Conservation (phyloP, 1,140 invertebrate species). For the Diorhabda carinulata region DNA sequence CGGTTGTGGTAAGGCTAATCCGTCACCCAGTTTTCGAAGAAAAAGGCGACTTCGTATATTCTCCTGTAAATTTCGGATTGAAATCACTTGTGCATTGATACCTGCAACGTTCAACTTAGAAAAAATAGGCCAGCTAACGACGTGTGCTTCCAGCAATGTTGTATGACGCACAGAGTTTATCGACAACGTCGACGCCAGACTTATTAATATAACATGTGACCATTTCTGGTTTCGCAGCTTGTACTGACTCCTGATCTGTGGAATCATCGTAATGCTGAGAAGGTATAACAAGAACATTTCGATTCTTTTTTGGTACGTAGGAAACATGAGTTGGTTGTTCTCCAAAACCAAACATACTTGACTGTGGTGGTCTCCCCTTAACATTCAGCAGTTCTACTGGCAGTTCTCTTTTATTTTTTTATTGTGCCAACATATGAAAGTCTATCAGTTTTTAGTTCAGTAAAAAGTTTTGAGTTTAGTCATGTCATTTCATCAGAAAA, state of each 20-base stretch:
- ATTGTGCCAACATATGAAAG: too few species aligned
- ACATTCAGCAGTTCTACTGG: not conserved
- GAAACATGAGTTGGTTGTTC: not conserved
- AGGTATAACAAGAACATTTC: conserved; percentile 11
- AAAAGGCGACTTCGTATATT: not conserved
- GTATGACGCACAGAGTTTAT: too few species aligned
- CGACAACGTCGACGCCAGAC: too few species aligned
- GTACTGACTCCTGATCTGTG: not conserved
- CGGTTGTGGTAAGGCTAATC: not conserved
- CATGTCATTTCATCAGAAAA: not conserved
- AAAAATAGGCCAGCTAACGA: not conserved
- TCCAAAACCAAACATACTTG: not conserved
- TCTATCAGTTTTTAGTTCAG: not conserved
- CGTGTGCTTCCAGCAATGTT: not conserved
- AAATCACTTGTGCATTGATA: not conserved
- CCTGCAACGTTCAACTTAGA: not conserved
- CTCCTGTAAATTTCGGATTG: not conserved
- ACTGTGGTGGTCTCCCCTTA: not conserved
- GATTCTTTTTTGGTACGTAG: conserved; percentile 6
- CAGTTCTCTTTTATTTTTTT: not conserved
- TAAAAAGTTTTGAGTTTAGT: not conserved
- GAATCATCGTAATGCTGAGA: conserved; percentile 5
- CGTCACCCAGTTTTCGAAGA: not conserved
- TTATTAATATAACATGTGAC: not conserved
- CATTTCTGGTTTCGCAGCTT: not conserved